Percentiles rank a stretch among this genome's conserved stretches.
Conservation (phyloP, 2,113 vertebrate species). For the Apeltes quadracus region DNA sequence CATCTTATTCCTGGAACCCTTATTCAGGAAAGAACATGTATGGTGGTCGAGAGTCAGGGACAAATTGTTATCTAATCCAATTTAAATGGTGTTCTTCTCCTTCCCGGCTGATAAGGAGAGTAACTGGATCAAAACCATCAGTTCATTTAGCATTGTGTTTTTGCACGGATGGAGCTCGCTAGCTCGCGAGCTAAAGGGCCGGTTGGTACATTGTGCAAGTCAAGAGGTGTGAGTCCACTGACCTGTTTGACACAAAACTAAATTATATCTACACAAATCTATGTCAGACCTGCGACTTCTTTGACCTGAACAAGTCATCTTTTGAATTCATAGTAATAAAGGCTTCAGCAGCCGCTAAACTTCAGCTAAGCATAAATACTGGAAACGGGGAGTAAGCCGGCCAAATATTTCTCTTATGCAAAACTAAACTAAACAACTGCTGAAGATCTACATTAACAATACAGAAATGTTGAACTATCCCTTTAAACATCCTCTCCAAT, state of each 20-base stretch:
- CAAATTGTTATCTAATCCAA: neutral
- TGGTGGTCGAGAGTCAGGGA: neutral
- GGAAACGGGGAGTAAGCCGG: neutral
- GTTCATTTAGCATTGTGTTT: neutral
- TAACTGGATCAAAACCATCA: neutral
- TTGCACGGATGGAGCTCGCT: too few species aligned
- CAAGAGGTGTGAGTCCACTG: neutral
- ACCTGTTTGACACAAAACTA: neutral
- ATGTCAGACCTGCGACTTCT: neutral
- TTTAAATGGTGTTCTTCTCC: neutral
- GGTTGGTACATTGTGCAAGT: neutral
- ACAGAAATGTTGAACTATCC: neutral
- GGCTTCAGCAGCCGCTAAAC: neutral
- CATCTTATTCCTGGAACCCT: neutral
- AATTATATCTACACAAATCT: neutral
- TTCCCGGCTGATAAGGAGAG: neutral
- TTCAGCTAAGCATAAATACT: neutral
- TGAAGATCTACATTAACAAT: neutral
- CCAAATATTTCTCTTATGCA: neutral
- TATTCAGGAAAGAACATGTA: neutral
- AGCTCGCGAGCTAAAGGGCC: neutral
- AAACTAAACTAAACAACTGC: neutral
- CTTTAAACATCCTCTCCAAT: constrained; percentile 4
- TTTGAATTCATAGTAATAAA: neutral
- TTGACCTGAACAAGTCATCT: neutral